Evolutionary conservation across 2,113 vertebrate genomes (phyloP).

Genomic region (Hippoglossus stenolepis): DNA sequence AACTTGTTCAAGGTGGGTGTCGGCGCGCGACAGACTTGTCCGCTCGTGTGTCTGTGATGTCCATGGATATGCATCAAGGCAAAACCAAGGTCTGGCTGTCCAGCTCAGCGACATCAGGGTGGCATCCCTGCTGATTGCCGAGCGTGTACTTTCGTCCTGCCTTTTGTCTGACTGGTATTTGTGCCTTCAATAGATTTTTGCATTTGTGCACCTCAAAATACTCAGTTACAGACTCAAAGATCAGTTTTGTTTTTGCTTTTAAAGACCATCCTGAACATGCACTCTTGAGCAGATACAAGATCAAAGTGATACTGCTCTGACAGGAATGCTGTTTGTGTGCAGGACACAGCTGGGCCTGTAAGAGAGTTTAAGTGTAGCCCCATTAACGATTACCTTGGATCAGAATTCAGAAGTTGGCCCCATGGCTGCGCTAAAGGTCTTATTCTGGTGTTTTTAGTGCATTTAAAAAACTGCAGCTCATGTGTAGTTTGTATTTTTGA

Average conservation of each 20-base stretch:
- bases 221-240: too few species aligned
- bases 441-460: constrained; percentile 18
- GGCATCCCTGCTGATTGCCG: constrained; percentile 26
- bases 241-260: too few species aligned
- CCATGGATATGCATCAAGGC: constrained; percentile 37
- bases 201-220: not conserved
- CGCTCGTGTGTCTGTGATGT: constrained; percentile 28
- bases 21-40: constrained; percentile 39
- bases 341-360: not conserved
- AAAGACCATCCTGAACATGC: too few species aligned
- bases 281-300: too few species aligned
- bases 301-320: not conserved
- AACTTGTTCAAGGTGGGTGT: constrained; percentile 49
- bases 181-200: not conserved
- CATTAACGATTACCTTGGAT: constrained; percentile 25
- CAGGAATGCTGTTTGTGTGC: not conserved
- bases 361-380: not conserved
- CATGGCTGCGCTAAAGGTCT: constrained; percentile 20
- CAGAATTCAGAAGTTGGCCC: constrained; percentile 22
- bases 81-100: constrained; percentile 34
- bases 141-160: not conserved
- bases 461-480: constrained; percentile 18
- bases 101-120: constrained; percentile 4
- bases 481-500: constrained; percentile 20
- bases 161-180: not conserved